A percentile compares a stretch with the other conserved stretches of the same genome.
Evolutionary conservation across 2,888 invertebrate species (phyloP).

Genomic region (Branchellion lobata): DNA sequence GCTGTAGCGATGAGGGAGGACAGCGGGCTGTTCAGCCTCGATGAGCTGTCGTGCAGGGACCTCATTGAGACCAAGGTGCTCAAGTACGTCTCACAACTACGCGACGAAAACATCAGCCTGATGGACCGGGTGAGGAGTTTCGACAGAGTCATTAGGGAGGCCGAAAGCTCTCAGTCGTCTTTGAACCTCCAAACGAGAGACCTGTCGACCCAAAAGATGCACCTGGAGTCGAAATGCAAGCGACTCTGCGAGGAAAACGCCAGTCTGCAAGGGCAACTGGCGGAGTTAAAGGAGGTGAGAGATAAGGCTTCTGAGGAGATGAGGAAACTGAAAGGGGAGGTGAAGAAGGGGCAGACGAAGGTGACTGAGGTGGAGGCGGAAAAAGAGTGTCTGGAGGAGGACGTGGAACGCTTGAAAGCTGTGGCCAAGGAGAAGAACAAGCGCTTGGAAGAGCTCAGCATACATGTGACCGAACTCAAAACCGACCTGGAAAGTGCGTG

Average conservation of each 20-base stretch:
- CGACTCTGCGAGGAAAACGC: neutral
- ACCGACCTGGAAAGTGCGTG: neutral
- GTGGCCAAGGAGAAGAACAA: neutral
- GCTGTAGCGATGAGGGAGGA: too few relatives aligned
- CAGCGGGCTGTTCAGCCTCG: neutral
- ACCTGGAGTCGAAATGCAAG: conserved; percentile 6
- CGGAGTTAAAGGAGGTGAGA: neutral
- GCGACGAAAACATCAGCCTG: conserved; percentile 24
- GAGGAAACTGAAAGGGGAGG: conserved; percentile 9
- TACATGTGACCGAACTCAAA: neutral
- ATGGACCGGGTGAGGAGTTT: neutral
- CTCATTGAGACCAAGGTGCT: conserved; percentile 20
- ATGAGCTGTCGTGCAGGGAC: neutral
- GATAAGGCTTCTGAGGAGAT: conserved; percentile 3
- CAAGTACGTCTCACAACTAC: neutral
- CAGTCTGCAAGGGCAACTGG: neutral
- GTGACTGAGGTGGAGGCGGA: conserved; percentile 20
- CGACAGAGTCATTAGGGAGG: neutral
- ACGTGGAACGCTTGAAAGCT: neutral
- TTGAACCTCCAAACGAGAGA: neutral
- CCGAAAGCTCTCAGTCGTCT: neutral
- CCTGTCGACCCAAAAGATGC: neutral
- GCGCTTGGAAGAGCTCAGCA: neutral
- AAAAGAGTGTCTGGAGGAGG: neutral
- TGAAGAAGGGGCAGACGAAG: neutral